These are phyloP conservation scores for Diploptera punctata DNA, from an alignment of 2,888 invertebrate species.

Conservation along the genomic window DNA sequence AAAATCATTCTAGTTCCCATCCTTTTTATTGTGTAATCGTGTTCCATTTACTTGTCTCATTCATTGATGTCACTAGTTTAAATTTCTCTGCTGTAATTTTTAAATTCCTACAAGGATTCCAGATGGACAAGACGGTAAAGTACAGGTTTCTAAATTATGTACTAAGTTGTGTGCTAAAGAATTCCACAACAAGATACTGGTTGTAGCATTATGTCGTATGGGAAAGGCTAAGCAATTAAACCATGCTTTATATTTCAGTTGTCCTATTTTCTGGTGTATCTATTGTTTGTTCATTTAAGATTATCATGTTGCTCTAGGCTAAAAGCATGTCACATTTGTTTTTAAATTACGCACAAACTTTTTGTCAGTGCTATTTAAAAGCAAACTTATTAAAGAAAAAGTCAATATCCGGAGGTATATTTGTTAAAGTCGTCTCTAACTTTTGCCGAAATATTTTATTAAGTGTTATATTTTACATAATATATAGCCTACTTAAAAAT, in stretches of 20 bases:
- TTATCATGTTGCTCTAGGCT: too few relatives aligned
- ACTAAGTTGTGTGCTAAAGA: constrained; percentile 13
- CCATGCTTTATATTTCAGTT: not conserved
- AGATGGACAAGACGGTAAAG: not conserved
- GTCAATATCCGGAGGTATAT: too few relatives aligned
- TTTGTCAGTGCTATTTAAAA: too few relatives aligned
- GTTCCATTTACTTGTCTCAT: constrained; percentile 8
- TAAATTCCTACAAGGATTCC: not conserved
- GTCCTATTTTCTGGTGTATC: too few relatives aligned
- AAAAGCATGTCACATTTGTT: too few relatives aligned
- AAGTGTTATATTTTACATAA: too few relatives aligned
- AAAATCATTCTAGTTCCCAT: not conserved
- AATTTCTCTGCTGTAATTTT: not conserved
- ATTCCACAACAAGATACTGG: constrained; percentile 2
- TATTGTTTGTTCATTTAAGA: too few relatives aligned
- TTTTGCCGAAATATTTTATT: too few relatives aligned
- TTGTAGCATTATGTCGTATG: not conserved
- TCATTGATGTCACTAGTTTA: constrained; percentile 10
- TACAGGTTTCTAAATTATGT: constrained; percentile 9
- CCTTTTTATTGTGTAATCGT: not conserved
- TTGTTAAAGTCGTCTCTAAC: too few relatives aligned
- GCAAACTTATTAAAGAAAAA: too few relatives aligned
- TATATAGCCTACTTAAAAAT: too few relatives aligned
- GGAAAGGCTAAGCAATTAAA: constrained; percentile 1
- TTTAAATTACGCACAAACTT: too few relatives aligned